phyloP scores from a whole-genome alignment of 1,140 invertebrate species.

The Leptinotarsa undecemlineata region DNA sequence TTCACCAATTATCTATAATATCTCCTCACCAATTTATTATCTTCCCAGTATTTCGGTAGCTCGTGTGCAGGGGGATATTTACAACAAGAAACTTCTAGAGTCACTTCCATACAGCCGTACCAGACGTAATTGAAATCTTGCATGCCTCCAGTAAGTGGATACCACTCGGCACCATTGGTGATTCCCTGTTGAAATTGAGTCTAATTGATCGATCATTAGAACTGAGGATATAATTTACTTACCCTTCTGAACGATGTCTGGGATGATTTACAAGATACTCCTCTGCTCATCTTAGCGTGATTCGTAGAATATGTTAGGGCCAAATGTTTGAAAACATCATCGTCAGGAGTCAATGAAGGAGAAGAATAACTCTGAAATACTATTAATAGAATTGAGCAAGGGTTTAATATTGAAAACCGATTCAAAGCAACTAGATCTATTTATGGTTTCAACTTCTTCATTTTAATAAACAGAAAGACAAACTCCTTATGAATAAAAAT shows the following conservation, averaged over 20 bases:
- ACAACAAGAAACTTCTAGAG: slow-evolving; percentile 95
- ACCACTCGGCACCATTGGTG: slow-evolving; percentile 92
- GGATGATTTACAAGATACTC: slow-evolving; percentile 77
- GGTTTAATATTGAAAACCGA: too few relatives aligned
- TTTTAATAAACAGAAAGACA: too few relatives aligned
- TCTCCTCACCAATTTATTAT: slow-evolving; percentile 80
- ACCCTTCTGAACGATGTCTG: slow-evolving; percentile 70
- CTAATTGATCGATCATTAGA: background rate
- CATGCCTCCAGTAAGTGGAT: slow-evolving; percentile 86
- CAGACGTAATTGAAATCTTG: slow-evolving; percentile 98
- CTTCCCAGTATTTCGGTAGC: slow-evolving; percentile 90
- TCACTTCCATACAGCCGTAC: slow-evolving; percentile 98
- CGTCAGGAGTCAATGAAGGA: slow-evolving; percentile 87
- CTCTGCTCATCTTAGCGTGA: slow-evolving; percentile 83
- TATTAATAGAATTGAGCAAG: slow-evolving; percentile 53
- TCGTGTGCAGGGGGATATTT: slow-evolving; percentile 89
- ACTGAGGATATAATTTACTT: slow-evolving; percentile 1
- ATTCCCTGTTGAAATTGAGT: slow-evolving; percentile 67
- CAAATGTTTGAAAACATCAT: slow-evolving; percentile 90
- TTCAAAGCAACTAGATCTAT: too few relatives aligned
- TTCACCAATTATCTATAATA: too few relatives aligned
- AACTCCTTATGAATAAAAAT: too few relatives aligned
- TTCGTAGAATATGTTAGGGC: slow-evolving; percentile 87
- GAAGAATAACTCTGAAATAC: slow-evolving; percentile 77
- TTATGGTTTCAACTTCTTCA: too few relatives aligned